These are phyloP conservation scores for Crotalus tigris DNA, from an alignment of 2,113 vertebrate genomes.

Conservation along the genomic window DNA sequence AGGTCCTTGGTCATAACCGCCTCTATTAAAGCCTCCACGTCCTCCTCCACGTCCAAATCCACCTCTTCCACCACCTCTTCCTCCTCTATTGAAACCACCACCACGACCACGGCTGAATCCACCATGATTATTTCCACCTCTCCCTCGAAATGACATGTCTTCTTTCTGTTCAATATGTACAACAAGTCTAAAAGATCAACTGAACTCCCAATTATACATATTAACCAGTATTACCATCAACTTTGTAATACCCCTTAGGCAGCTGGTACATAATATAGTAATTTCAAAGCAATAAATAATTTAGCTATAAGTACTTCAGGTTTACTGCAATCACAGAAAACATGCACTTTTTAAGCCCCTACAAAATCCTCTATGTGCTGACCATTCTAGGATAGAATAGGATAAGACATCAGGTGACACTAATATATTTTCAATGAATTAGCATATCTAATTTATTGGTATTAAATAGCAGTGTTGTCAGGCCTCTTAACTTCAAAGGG, in stretches of 20 bases:
- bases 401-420: neutral
- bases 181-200: neutral
- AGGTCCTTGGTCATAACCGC: constrained; percentile 90
- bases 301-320: neutral
- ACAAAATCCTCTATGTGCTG: neutral
- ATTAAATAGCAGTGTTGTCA: neutral
- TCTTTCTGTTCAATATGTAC: neutral
- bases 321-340: neutral
- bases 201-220: accelerated
- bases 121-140: constrained; percentile 71
- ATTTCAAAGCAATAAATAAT: neutral
- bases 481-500: neutral
- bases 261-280: too few species aligned
- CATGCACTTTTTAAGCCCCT: neutral
- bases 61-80: constrained; percentile 56
- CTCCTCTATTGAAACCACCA: constrained; percentile 61
- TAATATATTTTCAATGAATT: neutral
- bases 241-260: neutral
- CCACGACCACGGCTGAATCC: constrained; percentile 66
- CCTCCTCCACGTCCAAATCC: constrained; percentile 71
- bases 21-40: constrained; percentile 83
- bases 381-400: neutral
- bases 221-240: neutral
- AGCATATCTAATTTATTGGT: neutral
- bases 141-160: constrained; percentile 86